Conservation (phyloP, 37 sponge, comb jelly and placozoan species). For the Agelas oroides region DNA sequence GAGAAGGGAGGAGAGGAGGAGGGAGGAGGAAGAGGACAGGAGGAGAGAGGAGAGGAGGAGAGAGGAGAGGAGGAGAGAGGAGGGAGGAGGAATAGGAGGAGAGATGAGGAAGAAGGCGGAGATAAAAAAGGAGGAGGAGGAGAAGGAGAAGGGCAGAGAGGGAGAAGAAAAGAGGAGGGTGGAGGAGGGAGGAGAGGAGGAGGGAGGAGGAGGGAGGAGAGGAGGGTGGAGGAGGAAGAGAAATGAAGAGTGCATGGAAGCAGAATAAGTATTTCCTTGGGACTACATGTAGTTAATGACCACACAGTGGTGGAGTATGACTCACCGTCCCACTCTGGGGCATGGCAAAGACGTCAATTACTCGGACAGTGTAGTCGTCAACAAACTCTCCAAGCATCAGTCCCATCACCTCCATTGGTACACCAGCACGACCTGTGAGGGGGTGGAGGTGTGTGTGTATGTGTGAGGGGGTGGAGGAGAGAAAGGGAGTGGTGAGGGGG, state of each 20-base stretch:
- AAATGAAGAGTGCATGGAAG: too few species aligned
- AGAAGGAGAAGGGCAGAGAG: not conserved
- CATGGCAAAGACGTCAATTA: constrained; percentile 99
- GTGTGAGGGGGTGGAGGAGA: not conserved
- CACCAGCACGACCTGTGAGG: constrained; percentile 93
- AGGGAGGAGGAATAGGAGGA: not conserved
- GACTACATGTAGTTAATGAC: too few species aligned
- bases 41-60: not conserved
- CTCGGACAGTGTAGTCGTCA: constrained; percentile 98
- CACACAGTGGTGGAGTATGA: too few species aligned
- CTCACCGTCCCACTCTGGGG: constrained; percentile 98
- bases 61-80: not conserved
- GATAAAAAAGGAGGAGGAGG: not conserved
- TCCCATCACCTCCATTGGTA: constrained; percentile 99
- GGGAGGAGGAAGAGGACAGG: not conserved
- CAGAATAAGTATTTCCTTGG: too few species aligned
- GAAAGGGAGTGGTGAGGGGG: not conserved
- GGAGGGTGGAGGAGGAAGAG: not conserved
- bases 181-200: not conserved
- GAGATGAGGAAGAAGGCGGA: not conserved
- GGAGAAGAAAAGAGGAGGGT: not conserved
- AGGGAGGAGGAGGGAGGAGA: not conserved
- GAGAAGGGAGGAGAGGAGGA: constrained; percentile 11
- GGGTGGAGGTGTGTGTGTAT: not conserved
- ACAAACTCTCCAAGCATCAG: constrained; percentile 99